A percentile compares a stretch with the other conserved stretches of the same genome.
Conservation (phyloP, 2,888 invertebrate genomes). For the Hetaerina titia region DNA sequence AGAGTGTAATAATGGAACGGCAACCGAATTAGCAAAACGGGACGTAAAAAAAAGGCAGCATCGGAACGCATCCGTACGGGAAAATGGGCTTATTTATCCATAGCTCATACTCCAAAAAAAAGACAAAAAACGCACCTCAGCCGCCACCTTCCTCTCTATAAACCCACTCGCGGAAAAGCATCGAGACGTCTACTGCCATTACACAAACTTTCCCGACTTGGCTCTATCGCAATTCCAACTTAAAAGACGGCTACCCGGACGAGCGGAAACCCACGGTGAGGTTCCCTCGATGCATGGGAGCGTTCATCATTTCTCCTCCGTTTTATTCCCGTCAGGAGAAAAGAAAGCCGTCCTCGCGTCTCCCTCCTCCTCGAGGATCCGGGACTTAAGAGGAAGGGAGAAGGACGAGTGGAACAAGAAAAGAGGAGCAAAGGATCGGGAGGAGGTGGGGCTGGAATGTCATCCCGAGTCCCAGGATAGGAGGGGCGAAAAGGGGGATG, state of each 20-base stretch:
- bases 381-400: background rate
- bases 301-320: background rate
- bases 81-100: background rate
- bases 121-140: background rate
- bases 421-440: background rate
- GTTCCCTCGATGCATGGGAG: background rate
- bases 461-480: background rate
- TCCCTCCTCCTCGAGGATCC: background rate
- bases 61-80: background rate
- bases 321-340: background rate
- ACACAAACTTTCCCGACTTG: slow-evolving; percentile 12
- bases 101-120: background rate
- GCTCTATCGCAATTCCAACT: slow-evolving; percentile 14
- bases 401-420: background rate
- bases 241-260: background rate
- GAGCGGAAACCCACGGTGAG: background rate
- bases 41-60: background rate
- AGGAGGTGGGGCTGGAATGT: slow-evolving; percentile 21
- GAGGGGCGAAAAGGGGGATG: background rate
- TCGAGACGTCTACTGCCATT: background rate
- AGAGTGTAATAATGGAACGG: background rate
- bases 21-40: background rate
- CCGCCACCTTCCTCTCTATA: background rate
- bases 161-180: background rate
- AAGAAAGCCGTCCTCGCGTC: background rate